Evolutionary conservation across 2,113 vertebrate genomes (phyloP).

Genomic region (Protobothrops flavoviridis): DNA sequence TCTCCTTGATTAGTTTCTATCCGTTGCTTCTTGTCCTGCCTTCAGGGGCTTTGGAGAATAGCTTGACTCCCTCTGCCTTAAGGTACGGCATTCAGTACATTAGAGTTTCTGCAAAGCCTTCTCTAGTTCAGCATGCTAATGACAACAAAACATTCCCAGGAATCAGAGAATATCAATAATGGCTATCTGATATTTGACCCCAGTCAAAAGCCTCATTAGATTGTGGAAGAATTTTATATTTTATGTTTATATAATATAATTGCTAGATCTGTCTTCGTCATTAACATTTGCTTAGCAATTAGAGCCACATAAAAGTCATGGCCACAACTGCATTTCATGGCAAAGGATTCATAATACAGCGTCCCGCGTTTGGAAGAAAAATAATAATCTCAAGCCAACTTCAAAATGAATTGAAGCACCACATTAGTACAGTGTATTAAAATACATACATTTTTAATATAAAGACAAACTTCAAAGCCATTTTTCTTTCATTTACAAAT

Average conservation of each 20-base stretch:
- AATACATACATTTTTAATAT: conserved; percentile 66
- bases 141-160: not conserved
- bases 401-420: conserved; percentile 38
- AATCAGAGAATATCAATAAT: not conserved
- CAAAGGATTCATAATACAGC: too few relatives aligned
- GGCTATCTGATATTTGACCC: not conserved
- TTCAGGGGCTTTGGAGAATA: too few relatives aligned
- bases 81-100: not conserved
- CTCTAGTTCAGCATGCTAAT: not conserved
- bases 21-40: too few relatives aligned
- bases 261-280: not conserved
- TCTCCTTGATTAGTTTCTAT: too few relatives aligned
- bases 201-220: not conserved
- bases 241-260: not conserved
- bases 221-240: not conserved
- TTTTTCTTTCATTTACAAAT: conserved; percentile 58
- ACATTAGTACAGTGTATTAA: conserved; percentile 53
- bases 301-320: not conserved
- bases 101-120: not conserved
- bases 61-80: not conserved
- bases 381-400: not conserved
- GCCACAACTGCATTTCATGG: not conserved
- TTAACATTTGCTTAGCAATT: not conserved
- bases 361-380: not conserved
- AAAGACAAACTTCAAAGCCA: conserved; percentile 67